Evolutionary conservation across 2,113 vertebrate genomes (phyloP), one percentile per base, ranked within the genome.

Genomic region (Dasyornis broadbenti): DNA sequence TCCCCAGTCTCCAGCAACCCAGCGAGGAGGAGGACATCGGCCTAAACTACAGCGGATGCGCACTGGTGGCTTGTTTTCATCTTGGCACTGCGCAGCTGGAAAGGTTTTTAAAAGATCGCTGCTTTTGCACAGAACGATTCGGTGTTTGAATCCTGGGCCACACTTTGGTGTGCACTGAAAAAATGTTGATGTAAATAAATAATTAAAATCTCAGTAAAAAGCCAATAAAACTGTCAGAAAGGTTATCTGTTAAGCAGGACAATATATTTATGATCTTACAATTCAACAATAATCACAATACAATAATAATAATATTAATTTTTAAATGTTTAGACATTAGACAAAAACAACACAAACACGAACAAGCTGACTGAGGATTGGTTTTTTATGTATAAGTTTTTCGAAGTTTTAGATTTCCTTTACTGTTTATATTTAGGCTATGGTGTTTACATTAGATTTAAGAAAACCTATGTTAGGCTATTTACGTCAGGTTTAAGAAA

Each of bases 1-100:
- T 93, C 99, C 99, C 99, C 99, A 99, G 97, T 99, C 99, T 84
- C 99, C 99, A 40, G 98, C 98, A 95, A 99, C 98, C 99, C 99
- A 99, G 86, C 99, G 98, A 73, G 99, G 99, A 91, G 99, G 99
- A 31, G 99, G 99, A 95, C 99, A 99, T 65, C 99, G 98, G 7
- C 99, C 99, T 49, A 99, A 95, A 76, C 98, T 99, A 81, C 99
- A 99, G 95, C 99, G 99, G 82, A 99, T 98, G 35, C 99, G 98
- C 82, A 98, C 98, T 1, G 99, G 99, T 0, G 99, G 99, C 60
- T 99, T 99, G 97, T 96, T 98, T 81, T 98, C 98, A 39, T 98
- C 98, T 11, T 99, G 97, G 96, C 99, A 99, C 15, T 99, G 98
- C 1, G 97, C 91, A 10, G 98, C 97, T 52, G 99, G 98, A 94